Base-by-base conservation (phyloP, 2,888 invertebrate genomes). In the Limenitis camilla region DNA sequence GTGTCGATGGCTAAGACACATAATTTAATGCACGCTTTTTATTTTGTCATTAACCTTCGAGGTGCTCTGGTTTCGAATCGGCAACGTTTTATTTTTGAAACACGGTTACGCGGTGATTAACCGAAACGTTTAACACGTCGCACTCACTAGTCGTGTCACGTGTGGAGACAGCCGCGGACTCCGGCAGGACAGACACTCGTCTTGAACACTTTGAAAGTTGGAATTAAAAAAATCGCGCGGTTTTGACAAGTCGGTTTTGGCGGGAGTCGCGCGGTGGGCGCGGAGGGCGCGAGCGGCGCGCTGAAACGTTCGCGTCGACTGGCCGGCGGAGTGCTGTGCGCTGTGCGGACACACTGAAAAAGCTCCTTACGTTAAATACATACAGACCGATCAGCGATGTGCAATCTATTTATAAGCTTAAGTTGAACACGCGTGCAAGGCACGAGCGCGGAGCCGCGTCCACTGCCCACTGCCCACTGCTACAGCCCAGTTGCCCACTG, bases 11-110 rank as follows among this genome's bases (percentile, higher is more conserved):
- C 64, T 68, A 69, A 69, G 69, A 74, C 75, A 76, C 77, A 79
- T 74, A 67, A 72, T 78, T 82, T 76, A 78, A 80, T 80, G 79
- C 77, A 79, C 74, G 80, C 72, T 77, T 82, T 81, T 83, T 81
- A 82, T 81, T 83, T 81, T 82, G 81, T 84, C 82, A 84, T 83
- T 84, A 84, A 84, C 84, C 85, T 85, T 84, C 84, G 78, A 69
- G 76, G 78, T 81, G 84, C 83, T 83, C 84, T 81, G 81, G 79
- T 81, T 83, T 78, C 78, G 78, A 78, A 81, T 81, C 79, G 76
- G 77, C 79, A 78, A 79, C 81, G 81, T 76, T 82, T 83, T 85
- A 84, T 85, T 85, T 84, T 81, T 76, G 81, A 80, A 81, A 78
- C 82, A 74, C 81, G 80, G 78, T 78, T 79, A 81, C 79, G 77